Percentiles rank a stretch among this genome's conserved stretches.
phyloP scores from a whole-genome alignment of 2,888 invertebrate genomes.

The Periphyllus acericola region DNA sequence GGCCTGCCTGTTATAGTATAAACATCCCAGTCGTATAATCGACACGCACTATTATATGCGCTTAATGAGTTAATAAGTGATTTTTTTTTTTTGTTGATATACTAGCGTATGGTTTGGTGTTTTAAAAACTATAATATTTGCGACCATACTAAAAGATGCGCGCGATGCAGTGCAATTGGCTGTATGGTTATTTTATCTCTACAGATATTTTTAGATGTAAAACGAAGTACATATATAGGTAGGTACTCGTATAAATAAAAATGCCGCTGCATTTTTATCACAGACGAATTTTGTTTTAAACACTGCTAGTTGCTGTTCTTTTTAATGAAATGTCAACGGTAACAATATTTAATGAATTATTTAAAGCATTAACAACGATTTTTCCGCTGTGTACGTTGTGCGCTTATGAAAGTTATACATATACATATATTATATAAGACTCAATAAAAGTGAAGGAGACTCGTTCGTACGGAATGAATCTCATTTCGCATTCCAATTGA shows the following conservation, averaged over 20 bases:
- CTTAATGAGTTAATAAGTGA: neutral
- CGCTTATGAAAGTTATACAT: conserved; percentile 1
- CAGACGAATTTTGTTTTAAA: neutral
- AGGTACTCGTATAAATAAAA: neutral
- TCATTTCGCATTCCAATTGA: conserved; percentile 51
- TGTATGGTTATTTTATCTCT: too few species aligned
- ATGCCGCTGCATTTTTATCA: neutral
- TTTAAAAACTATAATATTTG: neutral
- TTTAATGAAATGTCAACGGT: neutral
- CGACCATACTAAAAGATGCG: neutral
- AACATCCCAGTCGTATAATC: neutral
- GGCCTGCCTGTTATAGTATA: neutral
- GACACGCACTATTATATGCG: neutral
- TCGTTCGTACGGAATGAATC: conserved; percentile 48
- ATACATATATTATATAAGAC: too few species aligned
- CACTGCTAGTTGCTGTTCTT: neutral
- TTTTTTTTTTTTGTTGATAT: neutral
- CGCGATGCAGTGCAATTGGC: neutral
- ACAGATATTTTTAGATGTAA: too few species aligned
- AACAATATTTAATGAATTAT: neutral
- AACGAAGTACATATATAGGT: neutral
- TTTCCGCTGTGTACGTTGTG: neutral
- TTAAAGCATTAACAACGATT: neutral
- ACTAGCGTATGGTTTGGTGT: neutral
- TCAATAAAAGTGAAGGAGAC: neutral